Evolutionary conservation across 2,888 invertebrate species (phyloP), one percentile per base, ranked within the genome.

Genomic region (Agrotis ipsilon): DNA sequence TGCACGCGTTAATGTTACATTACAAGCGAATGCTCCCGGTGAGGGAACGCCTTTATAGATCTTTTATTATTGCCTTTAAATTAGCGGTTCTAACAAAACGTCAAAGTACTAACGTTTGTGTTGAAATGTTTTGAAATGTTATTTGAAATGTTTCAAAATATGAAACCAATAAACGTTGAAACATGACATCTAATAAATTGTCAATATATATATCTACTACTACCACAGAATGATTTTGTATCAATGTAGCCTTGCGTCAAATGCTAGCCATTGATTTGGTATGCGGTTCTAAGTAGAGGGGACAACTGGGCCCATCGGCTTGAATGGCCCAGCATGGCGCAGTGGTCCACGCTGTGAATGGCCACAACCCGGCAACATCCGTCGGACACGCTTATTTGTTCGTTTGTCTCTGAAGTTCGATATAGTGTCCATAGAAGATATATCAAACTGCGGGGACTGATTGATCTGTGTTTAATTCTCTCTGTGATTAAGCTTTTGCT

Each of bases 261-360:
- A 89, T 89, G 85, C 82, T 78, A 71, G 76, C 79, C 86, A 89
- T 91, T 91, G 90, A 90, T 90, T 90, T 87, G 88, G 88, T 87
- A 84, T 85, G 86, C 80, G 79, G 86, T 83, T 80, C 86, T 72
- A 68, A 80, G 68, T 67, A 66, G 64, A 75, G 80, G 32, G 72
- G 73, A 88, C 87, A 88, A 89, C 61, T 54, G 72, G 68, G 73
- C 83, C 84, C 84, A 87, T 89, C 86, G 81, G 82, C 77, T 84
- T 87, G 88, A 90, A 90, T 88, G 24, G 68, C 66, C 63, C 71
- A 64, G 73, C 76, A 85, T 77, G 69, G 73, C 72, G 57, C 52
- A 70, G 69, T 63, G 69, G 65, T 85, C 79, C 70, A 78, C 74
- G 65, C 62, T 71, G 60, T 82, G 75, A 75, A 84, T 78, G 62